Evolutionary conservation across 2,888 invertebrate genomes (phyloP).

Genomic region (Helobdella robusta): DNA sequence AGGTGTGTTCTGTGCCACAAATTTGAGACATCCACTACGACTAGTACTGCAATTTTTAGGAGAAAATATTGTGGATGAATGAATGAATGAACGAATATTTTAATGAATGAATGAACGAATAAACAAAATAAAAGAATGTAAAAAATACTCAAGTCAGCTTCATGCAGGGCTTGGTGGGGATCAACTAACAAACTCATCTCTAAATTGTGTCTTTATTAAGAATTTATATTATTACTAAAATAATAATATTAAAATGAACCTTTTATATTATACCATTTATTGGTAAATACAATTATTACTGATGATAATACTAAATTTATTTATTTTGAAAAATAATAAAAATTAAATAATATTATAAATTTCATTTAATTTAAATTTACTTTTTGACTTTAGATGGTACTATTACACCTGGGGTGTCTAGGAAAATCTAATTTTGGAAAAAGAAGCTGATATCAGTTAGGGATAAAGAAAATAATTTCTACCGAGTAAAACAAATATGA

Average conservation of each 20-base stretch:
- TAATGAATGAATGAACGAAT: neutral
- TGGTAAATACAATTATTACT: too few relatives aligned
- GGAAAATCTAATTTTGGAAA: conserved; percentile 56
- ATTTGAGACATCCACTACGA: conserved; percentile 75
- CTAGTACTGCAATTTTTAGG: conserved; percentile 55
- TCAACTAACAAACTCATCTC: conserved; percentile 55
- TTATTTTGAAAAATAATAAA: neutral
- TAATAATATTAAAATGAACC: too few relatives aligned
- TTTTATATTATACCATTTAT: too few relatives aligned
- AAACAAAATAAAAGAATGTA: neutral
- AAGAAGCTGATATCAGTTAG: neutral
- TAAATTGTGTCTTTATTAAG: conserved; percentile 40
- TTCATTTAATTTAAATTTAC: conserved; percentile 49
- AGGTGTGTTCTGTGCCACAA: conserved; percentile 60
- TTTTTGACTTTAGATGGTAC: conserved; percentile 60
- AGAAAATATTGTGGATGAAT: conserved; percentile 24
- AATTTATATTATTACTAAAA: conserved; percentile 6
- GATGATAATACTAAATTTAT: neutral
- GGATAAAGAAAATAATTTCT: too few relatives aligned
- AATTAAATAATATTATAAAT: neutral
- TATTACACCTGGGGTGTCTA: conserved; percentile 87
- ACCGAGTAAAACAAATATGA: neutral
- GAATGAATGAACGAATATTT: too few relatives aligned
- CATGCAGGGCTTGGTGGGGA: conserved; percentile 54
- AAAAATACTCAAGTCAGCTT: conserved; percentile 60